Evolutionary conservation across 2,113 vertebrate species (phyloP).

Genomic region (Pseudopipra pipra): DNA sequence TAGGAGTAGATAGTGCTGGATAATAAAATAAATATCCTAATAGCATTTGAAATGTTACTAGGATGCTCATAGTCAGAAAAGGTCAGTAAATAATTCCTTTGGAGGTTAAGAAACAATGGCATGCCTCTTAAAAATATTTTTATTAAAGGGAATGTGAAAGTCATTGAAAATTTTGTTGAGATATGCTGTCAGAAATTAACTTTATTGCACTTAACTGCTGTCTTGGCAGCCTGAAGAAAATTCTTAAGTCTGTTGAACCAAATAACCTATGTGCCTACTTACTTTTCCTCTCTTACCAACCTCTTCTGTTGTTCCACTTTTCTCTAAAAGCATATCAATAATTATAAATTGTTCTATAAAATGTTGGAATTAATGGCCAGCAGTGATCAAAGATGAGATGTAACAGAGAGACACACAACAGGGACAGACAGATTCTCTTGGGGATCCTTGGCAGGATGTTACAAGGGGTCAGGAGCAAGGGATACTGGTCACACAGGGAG

Average conservation of each 20-base stretch:
- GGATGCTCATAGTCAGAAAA: not conserved
- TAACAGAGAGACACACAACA: not conserved
- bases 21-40: not conserved
- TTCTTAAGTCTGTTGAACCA: not conserved
- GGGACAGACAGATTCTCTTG: not conserved
- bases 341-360: not conserved
- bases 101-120: not conserved
- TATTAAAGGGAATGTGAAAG: not conserved
- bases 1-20: not conserved
- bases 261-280: not conserved
- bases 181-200: not conserved
- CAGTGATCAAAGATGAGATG: not conserved
- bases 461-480: not conserved
- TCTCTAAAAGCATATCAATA: not conserved
- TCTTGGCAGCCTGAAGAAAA: not conserved
- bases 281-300: not conserved
- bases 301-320: not conserved
- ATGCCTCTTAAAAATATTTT: not conserved
- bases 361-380: not conserved
- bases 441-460: not conserved
- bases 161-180: not conserved
- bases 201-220: not conserved
- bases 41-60: not conserved
- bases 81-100: not conserved
- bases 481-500: fast-evolving